Base-by-base conservation (phyloP, 92 coral and sea anemone genomes). In the Phenganax stokvisi region DNA sequence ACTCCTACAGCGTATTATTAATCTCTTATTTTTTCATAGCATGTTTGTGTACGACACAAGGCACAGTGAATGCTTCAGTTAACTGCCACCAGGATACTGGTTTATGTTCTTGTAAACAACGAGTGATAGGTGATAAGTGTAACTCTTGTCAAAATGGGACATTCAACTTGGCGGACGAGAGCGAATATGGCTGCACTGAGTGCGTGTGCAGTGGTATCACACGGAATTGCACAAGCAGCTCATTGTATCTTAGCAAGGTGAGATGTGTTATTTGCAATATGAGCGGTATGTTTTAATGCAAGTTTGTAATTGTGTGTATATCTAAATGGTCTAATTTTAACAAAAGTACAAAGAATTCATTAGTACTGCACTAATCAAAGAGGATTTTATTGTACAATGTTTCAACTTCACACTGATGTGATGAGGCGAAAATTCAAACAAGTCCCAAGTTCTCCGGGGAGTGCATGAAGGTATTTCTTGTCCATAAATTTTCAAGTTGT, bases 131-230 rank as follows among this genome's bases (percentile, higher is more conserved):
- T 30, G 85, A 75, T 28, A 96, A 96, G 81, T 96, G 99, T 80
- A 72, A 84, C 31, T 87, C 90, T 15, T 96, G 99, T 62, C 85
- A 85, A 68, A 70, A 75, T 83, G 97, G 92, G 10, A 83, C 87
- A 77, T 96, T 92, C 86, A 89, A 96, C 85, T 82, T 96, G 81
- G 87, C 88, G 29, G 67, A 85, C 54, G 84, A 89, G 58, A 92
- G 92, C 59, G 86, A 92, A 2, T 82, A 89, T 37, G 99, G 99
- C 17, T 96, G 99, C 81, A 91, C 89, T 15, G 88, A 77, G 58
- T 96, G 99, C 84, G 87, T 90, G 65, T 96, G 99, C 71, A 88
- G 90, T 89, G 99, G 99, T 9, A 84, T 87, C 54, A 92, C 90
- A 37, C 72, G 73, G 10, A 90, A 96, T 88, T 96, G 99, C 76